Conservation (phyloP, 2,797 vertebrate species). For the Paramormyrops hopkinsi region DNA sequence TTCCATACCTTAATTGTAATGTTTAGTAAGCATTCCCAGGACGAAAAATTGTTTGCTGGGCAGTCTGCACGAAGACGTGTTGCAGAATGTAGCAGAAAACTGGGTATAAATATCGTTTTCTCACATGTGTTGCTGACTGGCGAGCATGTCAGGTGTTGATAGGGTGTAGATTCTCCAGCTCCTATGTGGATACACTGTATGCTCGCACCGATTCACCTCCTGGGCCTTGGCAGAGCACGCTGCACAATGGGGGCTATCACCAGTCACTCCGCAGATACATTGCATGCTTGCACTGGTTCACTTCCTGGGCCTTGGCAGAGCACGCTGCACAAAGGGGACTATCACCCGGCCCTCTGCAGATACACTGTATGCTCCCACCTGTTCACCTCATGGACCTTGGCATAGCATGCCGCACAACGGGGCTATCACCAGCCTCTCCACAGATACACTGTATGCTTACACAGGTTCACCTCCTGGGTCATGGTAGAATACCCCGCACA, state of each 20-base stretch:
- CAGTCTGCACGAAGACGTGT: neutral
- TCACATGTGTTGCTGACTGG: neutral
- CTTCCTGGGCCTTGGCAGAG: conserved; percentile 28
- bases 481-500: conserved; percentile 22
- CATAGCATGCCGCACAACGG: conserved; percentile 21
- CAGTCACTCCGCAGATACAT: neutral
- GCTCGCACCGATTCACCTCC: conserved; percentile 19
- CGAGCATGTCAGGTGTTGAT: neutral
- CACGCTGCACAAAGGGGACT: conserved; percentile 16
- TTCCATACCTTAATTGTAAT: neutral
- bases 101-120: neutral
- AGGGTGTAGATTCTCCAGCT: neutral
- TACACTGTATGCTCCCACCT: neutral
- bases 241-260: conserved; percentile 14
- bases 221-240: conserved; percentile 23
- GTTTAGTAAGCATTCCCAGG: neutral
- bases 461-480: conserved; percentile 25
- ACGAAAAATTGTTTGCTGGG: neutral
- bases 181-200: neutral
- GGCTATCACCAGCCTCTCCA: neutral
- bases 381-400: conserved; percentile 28
- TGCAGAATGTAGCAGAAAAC: neutral
- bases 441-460: neutral
- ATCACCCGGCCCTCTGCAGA: neutral
- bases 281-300: neutral